These are phyloP conservation scores for Oreortyx pictus DNA, from an alignment of 2,797 vertebrate genomes.

Conservation along the genomic window DNA sequence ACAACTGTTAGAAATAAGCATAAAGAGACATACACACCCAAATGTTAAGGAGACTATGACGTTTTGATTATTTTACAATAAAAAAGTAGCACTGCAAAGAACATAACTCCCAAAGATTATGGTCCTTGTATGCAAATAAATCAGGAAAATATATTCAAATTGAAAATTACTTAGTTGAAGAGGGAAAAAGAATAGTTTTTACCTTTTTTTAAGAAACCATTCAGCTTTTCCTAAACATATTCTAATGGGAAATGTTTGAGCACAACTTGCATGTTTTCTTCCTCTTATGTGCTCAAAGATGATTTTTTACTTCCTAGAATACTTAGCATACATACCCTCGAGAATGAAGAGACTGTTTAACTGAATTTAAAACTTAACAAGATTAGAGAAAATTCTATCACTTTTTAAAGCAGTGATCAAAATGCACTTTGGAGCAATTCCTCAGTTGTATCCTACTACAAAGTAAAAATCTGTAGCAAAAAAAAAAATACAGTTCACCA, in stretches of 20 bases:
- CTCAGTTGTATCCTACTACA: neutral
- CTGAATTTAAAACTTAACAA: neutral
- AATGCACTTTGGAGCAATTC: neutral
- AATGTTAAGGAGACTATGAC: neutral
- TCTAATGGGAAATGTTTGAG: neutral
- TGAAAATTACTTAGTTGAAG: neutral
- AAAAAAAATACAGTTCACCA: neutral
- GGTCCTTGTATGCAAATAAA: neutral
- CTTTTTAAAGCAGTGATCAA: neutral
- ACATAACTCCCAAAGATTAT: neutral
- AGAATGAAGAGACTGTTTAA: neutral
- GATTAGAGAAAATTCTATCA: neutral
- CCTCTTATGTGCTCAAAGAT: neutral
- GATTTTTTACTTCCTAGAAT: neutral
- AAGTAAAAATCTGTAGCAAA: neutral
- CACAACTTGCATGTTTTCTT: neutral
- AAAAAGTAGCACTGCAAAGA: neutral
- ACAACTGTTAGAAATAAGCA: neutral
- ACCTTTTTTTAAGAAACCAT: neutral
- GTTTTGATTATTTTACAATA: neutral
- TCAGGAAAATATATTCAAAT: neutral
- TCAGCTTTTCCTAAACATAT: neutral
- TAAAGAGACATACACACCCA: neutral
- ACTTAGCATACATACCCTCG: neutral
- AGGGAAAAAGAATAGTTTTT: neutral